Evolutionary conservation across 2,113 vertebrate species (phyloP), one percentile per base, ranked within the genome.

Genomic region (Ictalurus furcatus): DNA sequence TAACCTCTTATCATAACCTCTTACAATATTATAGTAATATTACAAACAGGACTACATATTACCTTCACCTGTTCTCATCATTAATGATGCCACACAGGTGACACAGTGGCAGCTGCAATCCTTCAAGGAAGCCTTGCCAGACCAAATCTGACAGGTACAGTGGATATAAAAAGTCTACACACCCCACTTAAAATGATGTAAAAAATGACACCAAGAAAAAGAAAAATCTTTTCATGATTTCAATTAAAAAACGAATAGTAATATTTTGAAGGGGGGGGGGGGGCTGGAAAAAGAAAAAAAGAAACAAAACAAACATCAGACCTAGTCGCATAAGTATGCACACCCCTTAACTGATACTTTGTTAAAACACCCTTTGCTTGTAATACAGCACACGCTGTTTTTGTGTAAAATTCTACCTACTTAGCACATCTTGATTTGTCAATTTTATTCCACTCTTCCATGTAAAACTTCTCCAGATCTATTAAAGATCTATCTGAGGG

Each of bases 91-190:
- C 80, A 37, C 79, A 34, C 17, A 14, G 6, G 4, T 59, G 30
- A 23, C 21, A 80, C 76, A 80, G 14, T 17, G 16, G 71, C 17
- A 78, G 48, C 48, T 80, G 16, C 28, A 81, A 81, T n/a, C 48
- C 23, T 54, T 79, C 3, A 52, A 54, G 16, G 54, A 52, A 17
- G 52, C n/a, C 7, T 44, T 44, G 40, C 40, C 40, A 44, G 40
- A 44, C 40, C n/a, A 59, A 54, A 58, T 81, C 14, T 61, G 81
- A 44, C 58, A 25, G 34, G 21, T 61, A n/a, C 12, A 3, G 12
- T 84, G 58, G 23, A 48, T 16, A 84, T 82, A 84, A 84, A 58
- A 83, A 63, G 25, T 65, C 59, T 28, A 67, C 37, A 67, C 37
- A 65, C 23, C 5, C 6, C 11, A 14, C 5, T 25, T 6, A 84